phyloP scores from a whole-genome alignment of 2,888 invertebrate species.

The Altica lythri region DNA sequence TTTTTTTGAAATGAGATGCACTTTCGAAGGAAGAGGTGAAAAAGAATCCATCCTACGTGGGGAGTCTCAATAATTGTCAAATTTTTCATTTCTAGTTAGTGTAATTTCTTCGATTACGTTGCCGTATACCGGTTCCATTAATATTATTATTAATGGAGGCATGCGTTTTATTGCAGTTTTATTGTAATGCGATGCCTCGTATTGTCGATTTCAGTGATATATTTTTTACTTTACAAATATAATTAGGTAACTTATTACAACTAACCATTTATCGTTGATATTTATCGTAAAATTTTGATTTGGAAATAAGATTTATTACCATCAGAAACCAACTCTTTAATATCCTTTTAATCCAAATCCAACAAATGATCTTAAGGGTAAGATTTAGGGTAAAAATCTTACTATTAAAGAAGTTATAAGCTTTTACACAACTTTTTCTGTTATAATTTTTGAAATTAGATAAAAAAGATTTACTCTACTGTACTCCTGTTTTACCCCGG shows the following conservation, averaged over 20 bases:
- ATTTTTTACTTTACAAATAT: conserved; percentile 17
- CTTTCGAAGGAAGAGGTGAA: conserved; percentile 13
- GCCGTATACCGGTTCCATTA: conserved; percentile 30
- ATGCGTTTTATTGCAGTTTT: conserved; percentile 44
- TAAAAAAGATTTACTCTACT: too few relatives aligned
- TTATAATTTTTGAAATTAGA: too few relatives aligned
- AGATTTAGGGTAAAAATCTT: too few relatives aligned
- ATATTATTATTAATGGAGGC: conserved; percentile 32
- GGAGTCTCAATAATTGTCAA: conserved; percentile 47
- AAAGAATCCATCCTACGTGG: conserved; percentile 39
- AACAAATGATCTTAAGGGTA: too few relatives aligned
- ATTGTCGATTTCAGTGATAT: conserved; percentile 37
- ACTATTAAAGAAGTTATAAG: too few relatives aligned
- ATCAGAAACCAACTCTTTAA: too few relatives aligned
- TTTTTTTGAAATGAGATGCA: conserved; percentile 12
- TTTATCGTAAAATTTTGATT: too few relatives aligned
- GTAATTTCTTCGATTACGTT: conserved; percentile 45
- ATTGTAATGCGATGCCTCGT: conserved; percentile 49
- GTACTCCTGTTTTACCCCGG: too few relatives aligned
- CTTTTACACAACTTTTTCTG: too few relatives aligned
- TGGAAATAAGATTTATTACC: too few relatives aligned
- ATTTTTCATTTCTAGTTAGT: conserved; percentile 41
- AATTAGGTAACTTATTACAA: conserved; percentile 19
- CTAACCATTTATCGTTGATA: conserved; percentile 10
- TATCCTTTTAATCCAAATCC: too few relatives aligned